A percentile compares a stretch with the other conserved stretches of the same genome.
These are phyloP conservation scores for Lacanobia wlatinum DNA, from an alignment of 2,888 invertebrate species.

Conservation along the genomic window DNA sequence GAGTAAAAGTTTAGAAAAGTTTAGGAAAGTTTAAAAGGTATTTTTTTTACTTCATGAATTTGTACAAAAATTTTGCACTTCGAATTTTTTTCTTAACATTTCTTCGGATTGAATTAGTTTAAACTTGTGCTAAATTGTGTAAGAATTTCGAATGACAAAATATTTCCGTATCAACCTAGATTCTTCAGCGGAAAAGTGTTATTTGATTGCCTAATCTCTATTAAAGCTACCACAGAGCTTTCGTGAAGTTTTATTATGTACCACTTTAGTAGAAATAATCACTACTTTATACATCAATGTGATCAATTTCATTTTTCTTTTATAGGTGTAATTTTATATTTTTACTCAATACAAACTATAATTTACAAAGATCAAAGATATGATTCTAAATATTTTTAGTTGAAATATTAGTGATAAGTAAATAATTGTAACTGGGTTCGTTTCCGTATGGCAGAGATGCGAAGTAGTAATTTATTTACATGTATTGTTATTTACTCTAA, in stretches of 20 bases:
- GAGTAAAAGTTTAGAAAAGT: background rate
- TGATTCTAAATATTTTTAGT: background rate
- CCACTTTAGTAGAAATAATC: background rate
- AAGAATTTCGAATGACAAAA: background rate
- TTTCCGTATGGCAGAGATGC: background rate
- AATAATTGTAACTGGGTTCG: no score
- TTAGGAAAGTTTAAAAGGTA: background rate
- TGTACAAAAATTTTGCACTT: no score
- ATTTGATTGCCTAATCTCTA: constrained; percentile 6
- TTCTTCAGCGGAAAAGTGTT: background rate
- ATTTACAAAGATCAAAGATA: background rate
- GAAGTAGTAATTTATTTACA: background rate
- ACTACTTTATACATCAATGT: background rate
- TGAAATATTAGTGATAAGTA: background rate
- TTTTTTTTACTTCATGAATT: no score
- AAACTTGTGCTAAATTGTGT: background rate
- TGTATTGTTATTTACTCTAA: no score
- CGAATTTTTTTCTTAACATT: no score
- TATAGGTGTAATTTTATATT: background rate
- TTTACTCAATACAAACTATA: background rate
- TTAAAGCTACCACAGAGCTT: background rate
- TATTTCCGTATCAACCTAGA: constrained; percentile 29
- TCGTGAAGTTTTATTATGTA: background rate
- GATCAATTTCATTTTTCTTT: constrained; percentile 10
- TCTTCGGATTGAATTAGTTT: background rate